Conservation (phyloP, 2,888 invertebrate genomes). For the Spicauda simplicius region DNA sequence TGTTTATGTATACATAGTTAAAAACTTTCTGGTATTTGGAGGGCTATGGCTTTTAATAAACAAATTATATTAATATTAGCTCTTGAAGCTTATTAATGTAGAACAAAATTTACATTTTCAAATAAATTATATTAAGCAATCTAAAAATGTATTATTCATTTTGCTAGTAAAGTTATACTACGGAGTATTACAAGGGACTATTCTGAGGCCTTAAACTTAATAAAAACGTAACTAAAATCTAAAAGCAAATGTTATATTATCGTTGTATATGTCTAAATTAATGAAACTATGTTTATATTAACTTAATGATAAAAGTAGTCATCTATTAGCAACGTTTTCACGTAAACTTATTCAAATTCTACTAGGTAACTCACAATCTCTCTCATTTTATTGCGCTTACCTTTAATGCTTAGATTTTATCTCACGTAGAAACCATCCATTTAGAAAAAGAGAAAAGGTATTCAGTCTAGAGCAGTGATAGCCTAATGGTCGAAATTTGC, state of each 20-base stretch:
- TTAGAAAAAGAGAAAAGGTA: constrained; percentile 12
- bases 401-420: constrained; percentile 19
- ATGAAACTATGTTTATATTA: background rate
- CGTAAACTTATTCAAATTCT: constrained; percentile 15
- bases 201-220: background rate
- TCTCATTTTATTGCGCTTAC: constrained; percentile 12
- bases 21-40: background rate
- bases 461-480: no score
- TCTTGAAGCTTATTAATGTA: no score
- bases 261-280: background rate
- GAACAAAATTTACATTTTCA: no score
- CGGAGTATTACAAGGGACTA: background rate
- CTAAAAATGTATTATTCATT: no score
- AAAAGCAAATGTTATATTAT: background rate
- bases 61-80: no score
- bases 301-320: background rate
- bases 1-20: constrained; percentile 33
- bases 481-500: no score
- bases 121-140: no score
- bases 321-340: constrained; percentile 4
- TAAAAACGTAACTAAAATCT: background rate
- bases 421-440: constrained; percentile 4
- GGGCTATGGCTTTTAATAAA: no score
- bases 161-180: no score
- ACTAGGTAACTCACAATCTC: constrained; percentile 2